Conservation (phyloP, 2,113 vertebrate genomes). For the Cranoglanis bouderius region DNA sequence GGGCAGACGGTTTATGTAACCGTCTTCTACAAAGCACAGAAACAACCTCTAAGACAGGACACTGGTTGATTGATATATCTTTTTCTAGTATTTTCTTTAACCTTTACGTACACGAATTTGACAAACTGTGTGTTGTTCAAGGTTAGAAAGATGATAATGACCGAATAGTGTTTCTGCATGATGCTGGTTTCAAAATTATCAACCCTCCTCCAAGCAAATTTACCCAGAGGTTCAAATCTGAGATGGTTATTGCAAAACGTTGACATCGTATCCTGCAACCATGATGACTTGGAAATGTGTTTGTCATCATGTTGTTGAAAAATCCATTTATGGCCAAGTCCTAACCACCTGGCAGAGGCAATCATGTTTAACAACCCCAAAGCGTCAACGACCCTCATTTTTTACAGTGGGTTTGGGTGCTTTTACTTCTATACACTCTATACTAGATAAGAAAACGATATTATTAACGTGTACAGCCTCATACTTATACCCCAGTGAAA, state of each 20-base stretch:
- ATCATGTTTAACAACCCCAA: background rate
- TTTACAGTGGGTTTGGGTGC: too few species aligned
- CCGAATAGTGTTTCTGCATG: too few species aligned
- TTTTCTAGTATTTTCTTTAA: background rate
- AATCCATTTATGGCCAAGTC: background rate
- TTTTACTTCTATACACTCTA: too few species aligned
- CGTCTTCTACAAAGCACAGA: background rate
- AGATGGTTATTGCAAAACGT: too few species aligned
- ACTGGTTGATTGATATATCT: background rate
- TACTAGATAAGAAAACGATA: too few species aligned
- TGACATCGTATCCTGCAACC: too few species aligned
- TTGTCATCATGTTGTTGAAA: background rate
- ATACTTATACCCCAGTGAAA: background rate
- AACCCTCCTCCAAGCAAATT: too few species aligned
- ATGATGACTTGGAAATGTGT: too few species aligned
- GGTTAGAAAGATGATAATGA: background rate
- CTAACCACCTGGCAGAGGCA: background rate
- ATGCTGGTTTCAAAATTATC: too few species aligned
- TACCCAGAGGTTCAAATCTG: too few species aligned
- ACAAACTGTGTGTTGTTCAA: background rate
- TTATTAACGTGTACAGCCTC: too few species aligned
- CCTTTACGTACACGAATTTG: background rate
- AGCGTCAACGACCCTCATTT: background rate
- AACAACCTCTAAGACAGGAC: background rate
- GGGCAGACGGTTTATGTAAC: constrained; percentile 29